These are phyloP conservation scores for Branchipolynoe longqiensis DNA, from an alignment of 2,888 invertebrate genomes.

Conservation along the genomic window DNA sequence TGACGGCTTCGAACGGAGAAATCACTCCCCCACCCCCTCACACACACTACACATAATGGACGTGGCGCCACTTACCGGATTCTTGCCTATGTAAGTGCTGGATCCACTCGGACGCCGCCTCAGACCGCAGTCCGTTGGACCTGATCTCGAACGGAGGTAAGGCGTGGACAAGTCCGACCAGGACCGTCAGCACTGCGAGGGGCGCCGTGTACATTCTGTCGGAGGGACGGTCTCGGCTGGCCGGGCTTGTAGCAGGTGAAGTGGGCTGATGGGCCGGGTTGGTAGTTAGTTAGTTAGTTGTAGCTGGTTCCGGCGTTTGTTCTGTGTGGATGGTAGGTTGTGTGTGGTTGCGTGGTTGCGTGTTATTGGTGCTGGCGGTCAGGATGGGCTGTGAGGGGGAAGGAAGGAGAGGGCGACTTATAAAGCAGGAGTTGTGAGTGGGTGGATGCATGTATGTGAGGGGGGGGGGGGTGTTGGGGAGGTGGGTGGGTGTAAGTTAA, in stretches of 20 bases:
- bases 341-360: neutral
- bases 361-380: neutral
- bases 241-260: neutral
- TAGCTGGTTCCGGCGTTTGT: neutral
- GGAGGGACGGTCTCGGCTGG: too few species aligned
- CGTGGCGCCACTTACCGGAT: constrained; percentile 22
- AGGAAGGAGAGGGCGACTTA: neutral
- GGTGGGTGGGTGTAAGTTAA: neutral
- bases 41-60: too few species aligned
- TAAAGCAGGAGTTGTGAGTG: neutral
- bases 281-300: neutral
- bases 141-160: constrained; percentile 58
- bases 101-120: constrained; percentile 47
- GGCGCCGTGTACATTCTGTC: constrained; percentile 39
- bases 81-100: constrained; percentile 57
- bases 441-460: neutral
- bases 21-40: too few species aligned
- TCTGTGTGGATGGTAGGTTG: neutral
- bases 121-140: constrained; percentile 21
- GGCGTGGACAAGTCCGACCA: constrained; percentile 30
- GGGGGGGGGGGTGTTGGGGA: neutral
- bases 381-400: neutral
- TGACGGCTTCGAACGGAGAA: too few species aligned
- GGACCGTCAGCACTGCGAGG: constrained; percentile 19
- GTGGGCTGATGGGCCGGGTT: neutral